Conservation (phyloP, 64 coral and sea anemone species). For the Porites australiensis region DNA sequence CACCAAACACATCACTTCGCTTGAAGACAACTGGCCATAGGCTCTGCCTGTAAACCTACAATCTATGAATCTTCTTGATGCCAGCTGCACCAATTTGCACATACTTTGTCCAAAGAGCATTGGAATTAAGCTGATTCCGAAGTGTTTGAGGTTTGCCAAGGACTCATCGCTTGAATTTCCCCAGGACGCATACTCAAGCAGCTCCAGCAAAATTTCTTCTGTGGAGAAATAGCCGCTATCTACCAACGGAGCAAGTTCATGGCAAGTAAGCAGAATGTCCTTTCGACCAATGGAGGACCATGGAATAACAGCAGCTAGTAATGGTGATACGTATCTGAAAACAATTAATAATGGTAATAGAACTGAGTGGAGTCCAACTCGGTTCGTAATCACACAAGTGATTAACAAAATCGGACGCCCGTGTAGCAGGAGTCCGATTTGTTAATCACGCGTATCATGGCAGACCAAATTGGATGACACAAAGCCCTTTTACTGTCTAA, state of each 20-base stretch:
- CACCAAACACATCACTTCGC: constrained; percentile 47
- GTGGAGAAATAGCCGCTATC: constrained; percentile 80
- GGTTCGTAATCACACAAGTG: no score
- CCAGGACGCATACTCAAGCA: constrained; percentile 71
- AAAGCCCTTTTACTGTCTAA: no score
- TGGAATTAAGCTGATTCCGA: constrained; percentile 53
- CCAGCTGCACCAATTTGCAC: constrained; percentile 71
- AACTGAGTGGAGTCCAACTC: no score
- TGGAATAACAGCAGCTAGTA: constrained; percentile 74
- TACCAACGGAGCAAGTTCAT: constrained; percentile 53
- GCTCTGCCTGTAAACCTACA: constrained; percentile 10
- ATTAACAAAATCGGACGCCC: no score
- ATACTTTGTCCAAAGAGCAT: constrained; percentile 70
- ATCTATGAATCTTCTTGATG: constrained; percentile 55
- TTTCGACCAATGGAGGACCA: constrained; percentile 71
- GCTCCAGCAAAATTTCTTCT: constrained; percentile 67
- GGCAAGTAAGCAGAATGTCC: constrained; percentile 1
- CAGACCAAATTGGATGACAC: no score
- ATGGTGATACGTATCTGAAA: constrained; percentile 81
- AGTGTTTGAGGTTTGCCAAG: constrained; percentile 49
- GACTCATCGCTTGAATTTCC: constrained; percentile 39
- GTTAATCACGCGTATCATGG: no score
- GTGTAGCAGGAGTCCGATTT: no score
- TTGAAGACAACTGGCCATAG: constrained; percentile 59
- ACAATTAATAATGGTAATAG: background rate